Conservation (phyloP, 2,113 vertebrate species). For the Nannospalax galili region DNA sequence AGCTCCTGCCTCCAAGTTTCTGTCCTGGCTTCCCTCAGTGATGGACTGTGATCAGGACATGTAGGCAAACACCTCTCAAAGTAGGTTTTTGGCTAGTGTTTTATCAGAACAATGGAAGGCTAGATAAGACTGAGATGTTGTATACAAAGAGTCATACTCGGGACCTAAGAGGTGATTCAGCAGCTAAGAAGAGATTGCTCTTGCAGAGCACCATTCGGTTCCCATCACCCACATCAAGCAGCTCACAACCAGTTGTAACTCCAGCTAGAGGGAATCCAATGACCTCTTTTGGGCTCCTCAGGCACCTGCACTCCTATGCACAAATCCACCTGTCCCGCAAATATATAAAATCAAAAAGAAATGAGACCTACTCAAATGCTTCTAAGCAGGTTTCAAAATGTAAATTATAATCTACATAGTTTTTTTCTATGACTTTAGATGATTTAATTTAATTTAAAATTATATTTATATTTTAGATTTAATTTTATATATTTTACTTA, state of each 20-base stretch:
- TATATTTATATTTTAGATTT: not conserved
- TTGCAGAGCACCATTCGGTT: not conserved
- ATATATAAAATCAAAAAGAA: too few relatives aligned
- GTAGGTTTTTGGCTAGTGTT: too few relatives aligned
- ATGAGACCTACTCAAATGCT: not conserved
- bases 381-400: not conserved
- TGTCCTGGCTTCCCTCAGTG: too few relatives aligned
- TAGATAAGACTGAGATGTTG: not conserved
- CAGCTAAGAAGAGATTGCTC: not conserved
- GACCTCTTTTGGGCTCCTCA: not conserved
- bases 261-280: not conserved
- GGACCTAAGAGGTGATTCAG: not conserved
- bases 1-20: too few relatives aligned
- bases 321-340: too few relatives aligned
- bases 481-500: not conserved
- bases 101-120: too few relatives aligned
- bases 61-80: too few relatives aligned
- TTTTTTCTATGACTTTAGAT: slow-evolving; percentile 11
- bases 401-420: not conserved
- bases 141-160: not conserved
- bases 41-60: too few relatives aligned
- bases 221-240: not conserved
- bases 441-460: not conserved
- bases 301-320: not conserved
- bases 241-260: not conserved